Evolutionary conservation across 1,140 invertebrate genomes (phyloP).

Genomic region (Camponotus floridanus): DNA sequence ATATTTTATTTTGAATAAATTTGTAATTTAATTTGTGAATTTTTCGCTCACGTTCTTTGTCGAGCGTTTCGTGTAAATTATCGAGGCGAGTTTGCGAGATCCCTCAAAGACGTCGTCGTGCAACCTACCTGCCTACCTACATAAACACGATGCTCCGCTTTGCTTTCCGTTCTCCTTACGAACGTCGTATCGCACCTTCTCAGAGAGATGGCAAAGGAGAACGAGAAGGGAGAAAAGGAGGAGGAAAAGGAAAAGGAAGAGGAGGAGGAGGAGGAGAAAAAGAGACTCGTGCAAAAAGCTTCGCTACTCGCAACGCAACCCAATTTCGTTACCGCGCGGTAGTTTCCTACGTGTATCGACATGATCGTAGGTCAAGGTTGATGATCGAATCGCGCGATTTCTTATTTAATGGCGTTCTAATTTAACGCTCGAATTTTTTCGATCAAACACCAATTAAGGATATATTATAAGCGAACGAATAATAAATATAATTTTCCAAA

Average conservation of each 20-base stretch:
- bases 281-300: conserved; percentile 61
- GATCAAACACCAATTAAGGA: neutral
- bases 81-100: conserved; percentile 62
- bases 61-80: conserved; percentile 9
- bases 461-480: neutral
- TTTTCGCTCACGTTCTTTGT: conserved; percentile 24
- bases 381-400: neutral
- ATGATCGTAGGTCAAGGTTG: conserved; percentile 71
- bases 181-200: conserved; percentile 74
- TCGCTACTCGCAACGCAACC: conserved; percentile 69
- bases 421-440: neutral
- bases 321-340: conserved; percentile 64
- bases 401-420: conserved; percentile 10
- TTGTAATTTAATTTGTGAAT: conserved; percentile 12
- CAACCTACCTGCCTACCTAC: conserved; percentile 80
- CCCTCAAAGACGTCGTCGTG: conserved; percentile 68
- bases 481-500: neutral
- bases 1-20: neutral
- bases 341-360: conserved; percentile 60
- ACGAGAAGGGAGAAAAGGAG: conserved; percentile 38
- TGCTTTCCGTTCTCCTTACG: conserved; percentile 78
- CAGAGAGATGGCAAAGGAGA: conserved; percentile 52
- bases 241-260: conserved; percentile 5
- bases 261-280: conserved; percentile 52
- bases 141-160: conserved; percentile 79